Base-by-base conservation (phyloP, 2,888 invertebrate species). In the Synanthedon myopaeformis region DNA sequence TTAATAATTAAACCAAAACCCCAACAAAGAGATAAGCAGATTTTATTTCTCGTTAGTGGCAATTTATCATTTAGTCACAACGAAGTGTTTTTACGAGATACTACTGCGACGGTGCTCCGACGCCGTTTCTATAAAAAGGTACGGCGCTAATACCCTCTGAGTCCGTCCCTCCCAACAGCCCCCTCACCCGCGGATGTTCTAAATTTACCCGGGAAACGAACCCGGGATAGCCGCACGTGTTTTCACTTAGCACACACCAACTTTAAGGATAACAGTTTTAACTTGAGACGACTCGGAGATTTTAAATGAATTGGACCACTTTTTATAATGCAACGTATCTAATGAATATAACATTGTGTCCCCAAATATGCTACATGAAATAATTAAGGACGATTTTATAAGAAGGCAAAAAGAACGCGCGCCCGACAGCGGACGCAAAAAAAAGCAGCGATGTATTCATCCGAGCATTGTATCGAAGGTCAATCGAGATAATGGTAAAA, bases 71-170 rank as follows among this genome's bases (percentile, higher is more conserved):
- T 68, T 66, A 58, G 64, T 58, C 61, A 61, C 63, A 63, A 58
- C 59, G 59, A 63, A 66, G 68, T 67, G 62, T 66, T 67, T 69
- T 68, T 70, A 70, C 66, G 66, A 77, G 79, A 77, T 75, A 75
- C 72, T 70, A 71, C 65, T 63, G 65, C 63, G 67, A 69, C 62
- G 64, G 63, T 62, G 64, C 73, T 70, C 67, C 71, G 74, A 65
- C 74, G 70, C 70, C 71, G 78, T 66, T 76, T 82, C 85, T 86
- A 86, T 84, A 86, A 85, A 86, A 85, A 86, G 85, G 82, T 73
- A 73, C 78, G 77, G 76, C 75, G 75, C 76, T 70, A 73, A 73
- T 72, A 69, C 70, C 65, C 63, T 57, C 61, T 63, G 51, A 49
- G 13, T 49, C 53, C 53, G 52, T 45, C 50, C 54, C 54, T 51